Conservation (phyloP, 2,888 invertebrate species). For the Agriopis aurantiaria region DNA sequence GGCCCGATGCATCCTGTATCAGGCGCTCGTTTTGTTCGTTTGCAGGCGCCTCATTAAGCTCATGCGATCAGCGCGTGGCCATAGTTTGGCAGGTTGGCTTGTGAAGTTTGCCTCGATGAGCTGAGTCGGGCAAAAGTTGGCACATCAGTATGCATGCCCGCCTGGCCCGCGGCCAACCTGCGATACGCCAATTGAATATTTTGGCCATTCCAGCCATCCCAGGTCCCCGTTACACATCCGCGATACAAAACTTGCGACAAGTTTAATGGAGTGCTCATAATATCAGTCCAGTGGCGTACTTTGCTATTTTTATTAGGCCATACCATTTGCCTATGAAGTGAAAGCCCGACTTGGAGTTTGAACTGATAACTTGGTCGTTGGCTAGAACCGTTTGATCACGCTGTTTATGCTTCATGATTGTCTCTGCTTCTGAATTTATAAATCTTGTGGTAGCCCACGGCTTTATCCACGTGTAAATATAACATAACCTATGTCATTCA, state of each 20-base stretch:
- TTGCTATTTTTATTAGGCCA: slow-evolving; percentile 41
- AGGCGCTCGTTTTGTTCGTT: slow-evolving; percentile 31
- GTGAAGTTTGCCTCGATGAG: slow-evolving; percentile 69
- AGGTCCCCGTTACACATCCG: slow-evolving; percentile 64
- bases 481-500: no score
- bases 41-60: slow-evolving; percentile 66
- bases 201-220: slow-evolving; percentile 66
- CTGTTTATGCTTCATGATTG: background rate
- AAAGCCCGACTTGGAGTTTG: slow-evolving; percentile 20
- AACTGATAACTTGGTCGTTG: slow-evolving; percentile 27
- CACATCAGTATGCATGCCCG: slow-evolving; percentile 79
- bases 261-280: slow-evolving; percentile 70
- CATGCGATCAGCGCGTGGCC: slow-evolving; percentile 62
- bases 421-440: no score
- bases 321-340: slow-evolving; percentile 39
- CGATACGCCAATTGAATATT: slow-evolving; percentile 84
- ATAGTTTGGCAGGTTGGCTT: slow-evolving; percentile 72
- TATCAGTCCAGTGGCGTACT: slow-evolving; percentile 54
- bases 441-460: no score
- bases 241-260: slow-evolving; percentile 73
- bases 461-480: no score
- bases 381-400: background rate
- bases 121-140: slow-evolving; percentile 77
- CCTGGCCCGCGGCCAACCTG: slow-evolving; percentile 75
- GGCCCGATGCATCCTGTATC: slow-evolving; percentile 2